Base-by-base conservation (phyloP, 2,888 invertebrate genomes). In the Lasioglossum leucozonium region DNA sequence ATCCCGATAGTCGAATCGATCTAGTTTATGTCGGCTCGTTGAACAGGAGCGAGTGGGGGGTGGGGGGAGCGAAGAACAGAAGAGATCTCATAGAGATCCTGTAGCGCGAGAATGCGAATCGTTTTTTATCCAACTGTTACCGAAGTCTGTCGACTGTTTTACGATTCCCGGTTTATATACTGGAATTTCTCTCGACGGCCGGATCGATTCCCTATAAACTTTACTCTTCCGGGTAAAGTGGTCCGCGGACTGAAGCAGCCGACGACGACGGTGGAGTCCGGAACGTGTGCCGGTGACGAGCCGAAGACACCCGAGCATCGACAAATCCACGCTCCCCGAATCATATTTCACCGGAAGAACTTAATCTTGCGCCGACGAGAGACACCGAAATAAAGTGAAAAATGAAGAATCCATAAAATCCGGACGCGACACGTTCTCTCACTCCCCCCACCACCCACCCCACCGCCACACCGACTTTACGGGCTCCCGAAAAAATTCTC, bases 151-250 rank as follows among this genome's bases (percentile, higher is more conserved):
- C 79, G 62, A 74, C 72, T 51, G 65, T 73, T 85, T 85, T 79
- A 84, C 72, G 79, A 84, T 79, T 65, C 72, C 67, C 1, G 37
- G 72, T 85, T 85, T 85, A 83, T 71, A 79, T 75, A 81, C 72
- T 75, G 44, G 71, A 85, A 77, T 85, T 85, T 51, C 22, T 72
- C 65, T 16, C 47, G 71, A 8, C 47, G 44, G n/a, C 51, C 4
- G 42, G 55, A 81, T 81, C 78, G 77, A 86, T 81, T 65, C 34
- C 18, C 77, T n/a, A 72, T 85, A 80, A 81, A 86, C 77, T 86
- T 67, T 80, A 62, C 69, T 58, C 62, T 62, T 22, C 30, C 77
- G 44, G 42, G 5, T 34, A 44, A 40, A 44, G 71, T 30, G 58
- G 40, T 4, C 67, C 18, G 34, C 44, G 13, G 44, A 55, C 67